Percentiles rank a stretch among this genome's conserved stretches.
These are phyloP conservation scores for Tetanocera ferruginea DNA, from an alignment of 2,888 invertebrate species.

Conservation along the genomic window DNA sequence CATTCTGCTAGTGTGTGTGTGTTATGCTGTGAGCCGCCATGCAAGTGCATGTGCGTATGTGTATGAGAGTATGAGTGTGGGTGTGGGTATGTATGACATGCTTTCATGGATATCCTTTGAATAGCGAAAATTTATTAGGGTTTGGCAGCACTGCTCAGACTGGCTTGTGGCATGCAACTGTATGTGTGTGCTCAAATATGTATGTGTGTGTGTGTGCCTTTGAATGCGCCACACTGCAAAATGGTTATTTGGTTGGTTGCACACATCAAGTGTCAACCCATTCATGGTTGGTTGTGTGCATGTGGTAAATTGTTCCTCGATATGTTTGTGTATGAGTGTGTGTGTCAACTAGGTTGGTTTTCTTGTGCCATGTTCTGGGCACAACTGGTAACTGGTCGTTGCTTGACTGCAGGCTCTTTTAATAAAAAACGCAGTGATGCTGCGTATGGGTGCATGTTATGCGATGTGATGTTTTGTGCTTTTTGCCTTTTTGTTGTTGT, in stretches of 20 bases:
- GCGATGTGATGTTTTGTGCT: not conserved
- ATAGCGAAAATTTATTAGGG: slow-evolving; percentile 23
- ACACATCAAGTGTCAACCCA: slow-evolving; percentile 49
- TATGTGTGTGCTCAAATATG: not conserved
- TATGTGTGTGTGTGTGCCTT: slow-evolving; percentile 8
- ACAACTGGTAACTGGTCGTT: not conserved
- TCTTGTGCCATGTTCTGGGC: not conserved
- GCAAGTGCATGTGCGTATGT: slow-evolving; percentile 42
- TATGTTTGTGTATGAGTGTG: slow-evolving; percentile 24
- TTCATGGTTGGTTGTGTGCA: slow-evolving; percentile 42
- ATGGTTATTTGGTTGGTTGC: slow-evolving; percentile 54
- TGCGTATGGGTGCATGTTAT: not conserved
- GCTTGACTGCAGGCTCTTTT: not conserved
- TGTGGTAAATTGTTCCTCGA: slow-evolving; percentile 42
- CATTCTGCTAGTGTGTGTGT: slow-evolving; percentile 39
- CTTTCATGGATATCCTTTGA: slow-evolving; percentile 7
- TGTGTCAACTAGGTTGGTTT: not conserved
- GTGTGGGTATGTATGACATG: not conserved
- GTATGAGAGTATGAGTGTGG: not conserved
- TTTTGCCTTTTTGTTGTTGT: slow-evolving; percentile 9
- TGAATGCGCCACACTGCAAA: slow-evolving; percentile 7
- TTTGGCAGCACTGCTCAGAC: slow-evolving; percentile 16
- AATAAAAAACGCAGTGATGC: not conserved
- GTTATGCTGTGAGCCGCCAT: slow-evolving; percentile 39
- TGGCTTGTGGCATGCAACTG: not conserved